These are phyloP conservation scores for Leucophenga montana DNA, from an alignment of 2,888 invertebrate genomes.

Conservation along the genomic window DNA sequence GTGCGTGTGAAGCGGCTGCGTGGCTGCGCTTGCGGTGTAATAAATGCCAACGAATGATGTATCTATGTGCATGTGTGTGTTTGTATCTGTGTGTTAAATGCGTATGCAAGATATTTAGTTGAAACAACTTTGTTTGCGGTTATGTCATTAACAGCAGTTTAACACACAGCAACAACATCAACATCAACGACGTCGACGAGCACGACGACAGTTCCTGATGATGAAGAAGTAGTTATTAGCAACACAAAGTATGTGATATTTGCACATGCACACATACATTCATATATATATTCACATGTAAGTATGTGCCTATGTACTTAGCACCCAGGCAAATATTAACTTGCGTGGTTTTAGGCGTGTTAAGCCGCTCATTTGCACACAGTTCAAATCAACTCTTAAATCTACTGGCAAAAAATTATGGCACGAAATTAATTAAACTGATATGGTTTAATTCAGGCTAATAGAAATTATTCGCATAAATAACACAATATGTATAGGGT, in stretches of 20 bases:
- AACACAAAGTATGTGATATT: slow-evolving; percentile 66
- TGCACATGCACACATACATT: slow-evolving; percentile 44
- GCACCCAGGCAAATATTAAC: slow-evolving; percentile 17
- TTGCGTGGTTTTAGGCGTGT: slow-evolving; percentile 10
- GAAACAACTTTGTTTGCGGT: slow-evolving; percentile 63
- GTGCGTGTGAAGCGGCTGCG: not conserved
- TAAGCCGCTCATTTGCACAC: not conserved
- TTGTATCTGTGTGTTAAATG: too few relatives aligned
- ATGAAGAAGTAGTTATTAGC: slow-evolving; percentile 51
- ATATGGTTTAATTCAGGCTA: not conserved
- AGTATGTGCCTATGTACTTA: not conserved
- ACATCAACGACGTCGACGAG: too few relatives aligned
- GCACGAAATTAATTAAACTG: slow-evolving; percentile 14
- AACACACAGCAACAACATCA: slow-evolving; percentile 44
- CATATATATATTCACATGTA: too few relatives aligned
- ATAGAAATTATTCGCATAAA: slow-evolving; percentile 3
- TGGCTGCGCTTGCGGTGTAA: slow-evolving; percentile 21
- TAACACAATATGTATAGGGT: too few relatives aligned
- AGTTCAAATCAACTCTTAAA: not conserved
- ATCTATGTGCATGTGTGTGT: slow-evolving; percentile 30
- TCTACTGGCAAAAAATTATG: not conserved
- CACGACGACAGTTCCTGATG: not conserved
- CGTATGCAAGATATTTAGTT: slow-evolving; percentile 43
- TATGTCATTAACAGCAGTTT: slow-evolving; percentile 65
- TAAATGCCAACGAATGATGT: slow-evolving; percentile 16